Percentiles rank a stretch among this genome's conserved stretches.
These are phyloP conservation scores for Rhineura floridana DNA, from an alignment of 2,113 vertebrate species.

Conservation along the genomic window DNA sequence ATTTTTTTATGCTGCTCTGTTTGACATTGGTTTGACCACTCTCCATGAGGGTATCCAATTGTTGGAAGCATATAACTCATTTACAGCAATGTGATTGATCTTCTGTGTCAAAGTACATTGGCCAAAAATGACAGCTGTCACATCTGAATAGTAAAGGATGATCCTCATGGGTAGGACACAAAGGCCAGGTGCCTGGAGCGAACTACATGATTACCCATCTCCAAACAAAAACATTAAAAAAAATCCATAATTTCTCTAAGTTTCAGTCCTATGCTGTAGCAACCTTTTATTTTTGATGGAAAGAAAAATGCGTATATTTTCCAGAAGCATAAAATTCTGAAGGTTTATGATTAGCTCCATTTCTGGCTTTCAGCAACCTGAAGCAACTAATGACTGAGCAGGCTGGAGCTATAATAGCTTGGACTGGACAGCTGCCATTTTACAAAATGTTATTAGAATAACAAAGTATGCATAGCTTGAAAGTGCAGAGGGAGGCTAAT, in stretches of 20 bases:
- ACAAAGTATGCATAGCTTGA: slow-evolving; percentile 11
- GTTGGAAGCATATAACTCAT: slow-evolving; percentile 11
- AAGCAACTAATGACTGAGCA: slow-evolving; percentile 42
- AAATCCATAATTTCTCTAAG: not conserved
- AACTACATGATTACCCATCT: not conserved
- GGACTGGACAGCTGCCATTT: slow-evolving; percentile 43
- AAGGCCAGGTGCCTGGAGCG: not conserved
- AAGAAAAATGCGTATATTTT: slow-evolving; percentile 40
- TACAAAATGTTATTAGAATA: slow-evolving; percentile 35
- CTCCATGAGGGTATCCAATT: not conserved
- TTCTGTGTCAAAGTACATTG: slow-evolving; percentile 35
- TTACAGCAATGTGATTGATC: slow-evolving; percentile 12
- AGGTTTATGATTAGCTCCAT: slow-evolving; percentile 46
- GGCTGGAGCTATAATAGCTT: slow-evolving; percentile 41
- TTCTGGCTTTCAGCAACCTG: slow-evolving; percentile 56
- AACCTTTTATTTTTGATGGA: slow-evolving; percentile 25
- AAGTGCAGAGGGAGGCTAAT: not conserved
- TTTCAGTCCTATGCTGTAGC: slow-evolving; percentile 5
- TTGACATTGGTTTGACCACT: slow-evolving; percentile 17
- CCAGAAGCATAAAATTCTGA: slow-evolving; percentile 35
- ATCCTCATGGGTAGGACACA: not conserved
- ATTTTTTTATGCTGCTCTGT: slow-evolving; percentile 15
- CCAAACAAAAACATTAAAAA: slow-evolving; percentile 7
- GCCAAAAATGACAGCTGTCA: slow-evolving; percentile 24
- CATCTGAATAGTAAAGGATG: slow-evolving; percentile 18